phyloP scores from a whole-genome alignment of 2,797 vertebrate genomes.

The Gephyroberyx darwinii region DNA sequence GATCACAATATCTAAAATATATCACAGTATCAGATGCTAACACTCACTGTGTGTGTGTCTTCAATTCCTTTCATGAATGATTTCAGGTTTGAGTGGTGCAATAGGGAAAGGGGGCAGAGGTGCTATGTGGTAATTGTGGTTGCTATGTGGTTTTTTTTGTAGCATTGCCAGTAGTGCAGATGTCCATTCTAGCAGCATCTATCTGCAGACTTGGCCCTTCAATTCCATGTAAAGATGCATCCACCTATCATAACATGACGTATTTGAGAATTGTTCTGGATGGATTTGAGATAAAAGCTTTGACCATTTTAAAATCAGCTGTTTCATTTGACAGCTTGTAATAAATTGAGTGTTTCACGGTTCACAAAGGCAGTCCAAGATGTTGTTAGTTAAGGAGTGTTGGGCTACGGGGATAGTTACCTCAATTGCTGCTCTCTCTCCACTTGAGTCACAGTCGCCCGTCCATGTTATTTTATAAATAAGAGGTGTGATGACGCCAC shows the following conservation, averaged over 20 bases:
- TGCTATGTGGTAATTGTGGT: not conserved
- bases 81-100: not conserved
- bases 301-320: slow-evolving; percentile 22
- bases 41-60: not conserved
- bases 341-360: slow-evolving; percentile 17
- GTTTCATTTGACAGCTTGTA: slow-evolving; percentile 42
- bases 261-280: slow-evolving; percentile 8
- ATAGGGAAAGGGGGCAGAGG: not conserved
- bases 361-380: slow-evolving; percentile 17
- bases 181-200: slow-evolving; percentile 25
- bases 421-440: slow-evolving; percentile 5
- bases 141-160: no score
- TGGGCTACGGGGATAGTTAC: slow-evolving; percentile 7
- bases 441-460: slow-evolving; percentile 14
- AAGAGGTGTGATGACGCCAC: not conserved
- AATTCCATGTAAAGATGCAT: slow-evolving; percentile 13
- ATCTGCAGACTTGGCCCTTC: slow-evolving; percentile 15
- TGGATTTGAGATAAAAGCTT: slow-evolving; percentile 2
- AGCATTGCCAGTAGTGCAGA: slow-evolving; percentile 3
- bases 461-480: not conserved
- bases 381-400: slow-evolving; percentile 22
- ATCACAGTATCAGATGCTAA: not conserved
- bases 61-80: not conserved
- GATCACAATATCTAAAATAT: no score
- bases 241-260: no score